phyloP scores from a whole-genome alignment of 1,140 invertebrate species.

The Chrysopa pallens region DNA sequence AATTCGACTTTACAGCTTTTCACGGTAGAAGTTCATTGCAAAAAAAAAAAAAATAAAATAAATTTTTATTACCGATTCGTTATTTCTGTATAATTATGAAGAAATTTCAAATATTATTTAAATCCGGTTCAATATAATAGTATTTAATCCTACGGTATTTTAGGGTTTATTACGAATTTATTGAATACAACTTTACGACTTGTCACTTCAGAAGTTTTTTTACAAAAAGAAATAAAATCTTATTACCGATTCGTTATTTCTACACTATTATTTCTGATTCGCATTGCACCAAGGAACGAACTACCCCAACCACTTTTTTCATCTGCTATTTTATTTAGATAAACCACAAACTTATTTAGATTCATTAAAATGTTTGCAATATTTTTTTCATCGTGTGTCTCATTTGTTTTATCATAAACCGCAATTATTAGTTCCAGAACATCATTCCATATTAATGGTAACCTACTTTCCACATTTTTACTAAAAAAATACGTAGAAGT shows the following conservation, averaged over 20 bases:
- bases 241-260: constrained; percentile 14
- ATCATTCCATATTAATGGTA: constrained; percentile 17
- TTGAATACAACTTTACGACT: too few relatives aligned
- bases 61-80: too few relatives aligned
- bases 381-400: constrained; percentile 8
- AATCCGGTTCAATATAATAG: too few relatives aligned
- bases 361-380: neutral
- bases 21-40: too few relatives aligned
- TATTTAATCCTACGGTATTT: too few relatives aligned
- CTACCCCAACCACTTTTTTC: constrained; percentile 16
- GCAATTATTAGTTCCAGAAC: constrained; percentile 12
- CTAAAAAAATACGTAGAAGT: too few relatives aligned
- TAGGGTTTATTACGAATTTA: too few relatives aligned
- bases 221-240: neutral
- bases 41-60: too few relatives aligned
- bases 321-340: constrained; percentile 14
- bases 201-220: neutral
- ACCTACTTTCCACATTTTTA: constrained; percentile 14
- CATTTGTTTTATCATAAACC: constrained; percentile 11
- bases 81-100: too few relatives aligned
- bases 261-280: constrained; percentile 13
- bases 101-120: too few relatives aligned
- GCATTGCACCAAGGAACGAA: constrained; percentile 17
- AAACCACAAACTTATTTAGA: constrained; percentile 16
- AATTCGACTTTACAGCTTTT: too few relatives aligned